phyloP scores from a whole-genome alignment of 1,140 invertebrate genomes.

The Drosophila ercepeae region DNA sequence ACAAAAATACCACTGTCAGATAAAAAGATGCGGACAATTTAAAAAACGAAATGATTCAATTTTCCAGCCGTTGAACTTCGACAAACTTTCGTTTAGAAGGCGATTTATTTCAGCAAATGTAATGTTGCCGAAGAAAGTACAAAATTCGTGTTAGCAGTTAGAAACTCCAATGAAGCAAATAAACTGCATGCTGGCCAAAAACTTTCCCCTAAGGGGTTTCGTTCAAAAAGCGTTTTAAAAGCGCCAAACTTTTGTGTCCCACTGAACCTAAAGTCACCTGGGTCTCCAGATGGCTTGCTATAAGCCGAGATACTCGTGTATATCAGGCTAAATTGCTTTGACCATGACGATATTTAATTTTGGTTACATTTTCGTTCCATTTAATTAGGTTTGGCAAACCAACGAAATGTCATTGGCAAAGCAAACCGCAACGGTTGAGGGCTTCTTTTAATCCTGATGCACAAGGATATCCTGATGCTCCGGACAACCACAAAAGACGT shows the following conservation, averaged over 20 bases:
- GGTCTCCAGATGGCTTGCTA: background rate
- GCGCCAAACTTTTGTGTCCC: conserved; percentile 6
- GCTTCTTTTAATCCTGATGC: conserved; percentile 38
- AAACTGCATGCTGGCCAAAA: conserved; percentile 24
- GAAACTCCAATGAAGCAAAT: conserved; percentile 18
- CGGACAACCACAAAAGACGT: conserved; percentile 40
- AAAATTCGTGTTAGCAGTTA: conserved; percentile 9
- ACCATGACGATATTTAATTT: background rate
- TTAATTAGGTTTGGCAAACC: conserved; percentile 64
- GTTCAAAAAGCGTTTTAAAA: conserved; percentile 39
- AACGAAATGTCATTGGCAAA: conserved; percentile 61
- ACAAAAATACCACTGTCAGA: conserved; percentile 5
- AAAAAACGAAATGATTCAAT: background rate
- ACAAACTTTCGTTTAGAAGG: conserved; percentile 7
- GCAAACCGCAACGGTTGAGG: conserved; percentile 51
- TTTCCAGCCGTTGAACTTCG: conserved; percentile 20
- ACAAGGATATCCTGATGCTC: conserved; percentile 36
- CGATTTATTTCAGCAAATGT: conserved; percentile 23
- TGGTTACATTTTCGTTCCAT: conserved; percentile 43
- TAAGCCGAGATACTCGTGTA: conserved; percentile 4
- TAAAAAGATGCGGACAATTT: background rate
- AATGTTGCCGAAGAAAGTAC: conserved; percentile 11
- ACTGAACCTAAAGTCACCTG: background rate
- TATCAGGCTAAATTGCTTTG: background rate
- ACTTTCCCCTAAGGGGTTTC: conserved; percentile 39